Base-by-base conservation (phyloP, 1,140 invertebrate species). In the Hyles vespertilio region DNA sequence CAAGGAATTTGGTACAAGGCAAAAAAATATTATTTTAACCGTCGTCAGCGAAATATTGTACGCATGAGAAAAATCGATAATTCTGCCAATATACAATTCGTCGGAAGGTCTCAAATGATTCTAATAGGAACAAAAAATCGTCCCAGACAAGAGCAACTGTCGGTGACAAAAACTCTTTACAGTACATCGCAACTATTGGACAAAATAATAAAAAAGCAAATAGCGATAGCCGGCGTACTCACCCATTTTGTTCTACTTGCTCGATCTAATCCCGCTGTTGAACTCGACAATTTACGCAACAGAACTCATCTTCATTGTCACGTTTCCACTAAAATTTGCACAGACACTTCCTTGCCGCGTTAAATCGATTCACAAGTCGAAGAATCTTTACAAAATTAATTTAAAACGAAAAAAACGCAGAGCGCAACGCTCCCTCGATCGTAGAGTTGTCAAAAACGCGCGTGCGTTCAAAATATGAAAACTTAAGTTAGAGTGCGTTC, bases 1-100 rank as follows among this genome's bases (percentile, higher is more conserved):
- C 22, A 22, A 22, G 22, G 22, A 22, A 40, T 40, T 8, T 5
- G 8, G 8, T 40, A 40, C 4, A 5, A 40, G 36, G 36, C 4
- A 40, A 40, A 40, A 40, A 40, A 40, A 40, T 40, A 40, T 40
- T 22, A 22, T 22, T 22, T 40, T 40, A 5, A 8, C 8, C 36
- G 36, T 5, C 36, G 8, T 40, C 36, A 40, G 5, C 8, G 36
- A 40, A 40, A 8, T 40, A 55, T 53, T 54, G 56, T 65, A 70
- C 69, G 76, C 75, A 74, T 77, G 74, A 75, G 67, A 82, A 84
- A 86, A 87, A 87, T 87, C 84, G 73, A 87, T 87, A 87, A 61
- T 79, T 82, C 59, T 58, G 68, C 77, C 80, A 84, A 74, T 59
- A 74, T 74, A 75, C 61, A 74, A 62, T 44, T 48, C 5, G 46